These are phyloP conservation scores for Colinus virginianus DNA, from an alignment of 2,113 vertebrate species.

Conservation along the genomic window DNA sequence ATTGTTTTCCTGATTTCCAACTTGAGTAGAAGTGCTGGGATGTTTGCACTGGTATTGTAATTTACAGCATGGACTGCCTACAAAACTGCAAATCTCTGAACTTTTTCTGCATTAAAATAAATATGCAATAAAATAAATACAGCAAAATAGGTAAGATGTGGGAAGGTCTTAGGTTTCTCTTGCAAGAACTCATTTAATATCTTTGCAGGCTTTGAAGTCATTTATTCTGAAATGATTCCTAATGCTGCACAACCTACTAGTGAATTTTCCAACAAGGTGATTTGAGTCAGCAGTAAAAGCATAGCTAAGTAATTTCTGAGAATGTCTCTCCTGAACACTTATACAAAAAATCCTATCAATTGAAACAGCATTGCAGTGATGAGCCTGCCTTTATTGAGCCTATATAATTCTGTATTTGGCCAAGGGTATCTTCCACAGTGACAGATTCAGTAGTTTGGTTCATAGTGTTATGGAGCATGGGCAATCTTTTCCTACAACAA, in stretches of 20 bases:
- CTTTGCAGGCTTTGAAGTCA: neutral
- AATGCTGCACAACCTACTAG: rapidly evolving
- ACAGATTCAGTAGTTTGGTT: neutral
- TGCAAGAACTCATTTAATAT: neutral
- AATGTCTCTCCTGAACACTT: neutral
- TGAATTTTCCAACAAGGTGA: neutral
- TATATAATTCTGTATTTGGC: neutral
- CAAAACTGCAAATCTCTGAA: neutral
- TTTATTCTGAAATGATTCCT: neutral
- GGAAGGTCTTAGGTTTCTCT: neutral
- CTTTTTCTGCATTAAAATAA: neutral
- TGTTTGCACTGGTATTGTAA: neutral
- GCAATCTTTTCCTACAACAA: neutral
- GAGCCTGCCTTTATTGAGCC: neutral
- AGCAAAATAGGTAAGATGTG: no score
- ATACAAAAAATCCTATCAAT: neutral
- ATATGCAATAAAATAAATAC: neutral
- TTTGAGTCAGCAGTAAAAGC: neutral
- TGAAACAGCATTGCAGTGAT: neutral
- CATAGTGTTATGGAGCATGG: neutral
- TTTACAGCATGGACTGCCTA: neutral
- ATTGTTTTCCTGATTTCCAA: neutral
- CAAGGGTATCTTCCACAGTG: neutral
- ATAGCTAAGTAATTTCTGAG: neutral
- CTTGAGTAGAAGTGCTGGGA: neutral